Evolutionary conservation across 2,113 vertebrate genomes (phyloP).

Genomic region (Marmota flaviventris): DNA sequence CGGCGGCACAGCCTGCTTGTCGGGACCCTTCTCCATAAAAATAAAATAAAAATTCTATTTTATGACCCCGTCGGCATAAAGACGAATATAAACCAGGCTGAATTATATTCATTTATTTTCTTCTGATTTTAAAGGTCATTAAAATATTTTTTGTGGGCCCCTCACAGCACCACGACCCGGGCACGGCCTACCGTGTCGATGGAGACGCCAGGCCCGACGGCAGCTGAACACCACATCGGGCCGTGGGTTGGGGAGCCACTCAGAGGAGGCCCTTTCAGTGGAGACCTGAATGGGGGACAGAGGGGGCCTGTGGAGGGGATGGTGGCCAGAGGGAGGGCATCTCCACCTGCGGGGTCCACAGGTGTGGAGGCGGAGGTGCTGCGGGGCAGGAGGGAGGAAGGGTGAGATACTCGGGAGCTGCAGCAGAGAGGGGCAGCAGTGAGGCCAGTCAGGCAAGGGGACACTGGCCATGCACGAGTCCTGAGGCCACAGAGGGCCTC

Average conservation of each 20-base stretch:
- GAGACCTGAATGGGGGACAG: neutral
- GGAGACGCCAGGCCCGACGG: neutral
- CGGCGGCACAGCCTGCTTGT: rapidly evolving
- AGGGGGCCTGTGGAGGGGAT: rapidly evolving
- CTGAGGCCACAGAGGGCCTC: neutral
- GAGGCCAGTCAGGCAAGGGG: too few species aligned
- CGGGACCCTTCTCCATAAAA: too few species aligned
- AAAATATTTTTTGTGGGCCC: neutral
- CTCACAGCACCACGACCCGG: too few species aligned
- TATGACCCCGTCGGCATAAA: neutral
- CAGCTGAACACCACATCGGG: rapidly evolving
- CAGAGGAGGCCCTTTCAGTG: too few species aligned
- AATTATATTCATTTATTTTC: neutral
- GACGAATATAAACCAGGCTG: neutral
- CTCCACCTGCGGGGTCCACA: neutral
- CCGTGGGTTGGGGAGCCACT: too few species aligned
- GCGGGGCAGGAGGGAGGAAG: neutral
- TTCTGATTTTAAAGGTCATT: neutral
- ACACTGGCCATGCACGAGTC: neutral
- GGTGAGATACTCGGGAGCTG: neutral
- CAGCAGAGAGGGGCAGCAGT: neutral
- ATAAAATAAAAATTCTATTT: neutral
- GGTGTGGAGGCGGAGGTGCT: neutral
- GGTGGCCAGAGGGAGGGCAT: neutral
- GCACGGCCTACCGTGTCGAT: rapidly evolving